These are phyloP conservation scores for Callyntrura guangdongensis DNA, from an alignment of 2,888 invertebrate species.

Conservation along the genomic window DNA sequence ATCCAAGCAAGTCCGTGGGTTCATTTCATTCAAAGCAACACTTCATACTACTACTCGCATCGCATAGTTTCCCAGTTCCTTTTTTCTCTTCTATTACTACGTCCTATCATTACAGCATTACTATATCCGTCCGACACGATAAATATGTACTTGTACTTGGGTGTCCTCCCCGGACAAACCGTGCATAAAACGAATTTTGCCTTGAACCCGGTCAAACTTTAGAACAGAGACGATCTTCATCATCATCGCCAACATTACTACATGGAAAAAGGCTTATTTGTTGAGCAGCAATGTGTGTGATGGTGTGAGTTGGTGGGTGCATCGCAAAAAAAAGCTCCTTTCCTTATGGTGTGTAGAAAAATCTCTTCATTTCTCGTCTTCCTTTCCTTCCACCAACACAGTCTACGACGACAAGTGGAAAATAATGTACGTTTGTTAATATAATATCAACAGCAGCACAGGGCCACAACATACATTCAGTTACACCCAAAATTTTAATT, in stretches of 20 bases:
- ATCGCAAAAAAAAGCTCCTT: conserved; percentile 48
- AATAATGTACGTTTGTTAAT: conserved; percentile 5
- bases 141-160: conserved; percentile 42
- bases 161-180: conserved; percentile 64
- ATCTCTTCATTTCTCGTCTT: conserved; percentile 68
- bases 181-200: conserved; percentile 69
- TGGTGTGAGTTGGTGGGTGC: background rate
- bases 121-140: conserved; percentile 1
- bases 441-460: background rate
- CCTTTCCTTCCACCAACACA: conserved; percentile 39
- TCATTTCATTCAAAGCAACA: conserved; percentile 10
- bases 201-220: conserved; percentile 77
- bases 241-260: conserved; percentile 29
- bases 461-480: conserved; percentile 55
- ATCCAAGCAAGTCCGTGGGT: background rate
- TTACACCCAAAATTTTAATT: conserved; percentile 59
- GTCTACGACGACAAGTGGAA: conserved; percentile 32
- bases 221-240: conserved; percentile 39
- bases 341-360: conserved; percentile 51
- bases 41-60: background rate
- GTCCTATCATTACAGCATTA: background rate
- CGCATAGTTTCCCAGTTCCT: conserved; percentile 14
- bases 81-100: background rate
- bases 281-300: conserved; percentile 1
- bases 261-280: conserved; percentile 16